These are phyloP conservation scores for Epizoanthus ramosus DNA, from an alignment of 92 coral and sea anemone genomes.

Conservation along the genomic window DNA sequence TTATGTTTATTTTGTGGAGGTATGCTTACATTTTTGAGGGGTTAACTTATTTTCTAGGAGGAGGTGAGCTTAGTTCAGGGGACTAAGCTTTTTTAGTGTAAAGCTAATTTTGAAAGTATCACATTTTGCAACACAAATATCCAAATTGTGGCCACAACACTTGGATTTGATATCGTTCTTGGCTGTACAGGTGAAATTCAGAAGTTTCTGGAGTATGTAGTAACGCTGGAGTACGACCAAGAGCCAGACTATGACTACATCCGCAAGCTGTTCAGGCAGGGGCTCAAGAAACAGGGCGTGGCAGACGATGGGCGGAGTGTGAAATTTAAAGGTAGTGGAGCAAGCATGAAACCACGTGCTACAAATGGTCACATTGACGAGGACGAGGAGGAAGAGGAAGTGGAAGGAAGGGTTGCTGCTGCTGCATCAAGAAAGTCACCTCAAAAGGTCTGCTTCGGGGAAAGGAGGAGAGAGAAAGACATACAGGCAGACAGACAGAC, in stretches of 20 bases:
- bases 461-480: not conserved
- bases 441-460: not conserved
- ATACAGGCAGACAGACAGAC: no score
- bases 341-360: not conserved
- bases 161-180: not conserved
- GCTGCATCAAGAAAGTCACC: not conserved
- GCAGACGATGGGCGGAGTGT: constrained; percentile 89
- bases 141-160: no score
- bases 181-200: constrained; percentile 73
- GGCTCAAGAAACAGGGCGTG: constrained; percentile 79
- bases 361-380: constrained; percentile 17
- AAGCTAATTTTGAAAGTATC: no score
- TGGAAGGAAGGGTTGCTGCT: not conserved
- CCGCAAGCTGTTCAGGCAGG: constrained; percentile 74
- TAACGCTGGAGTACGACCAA: constrained; percentile 67
- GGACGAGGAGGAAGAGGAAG: constrained; percentile 49
- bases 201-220: constrained; percentile 74
- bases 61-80: no score
- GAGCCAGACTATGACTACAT: constrained; percentile 83
- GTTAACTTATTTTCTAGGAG: no score
- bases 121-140: no score
- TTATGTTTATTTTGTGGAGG: no score
- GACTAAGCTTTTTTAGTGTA: no score
- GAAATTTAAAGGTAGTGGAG: constrained; percentile 49
- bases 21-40: no score